These are phyloP conservation scores for Stenoptilia bipunctidactyla DNA, from an alignment of 2,888 invertebrate species.

Conservation along the genomic window DNA sequence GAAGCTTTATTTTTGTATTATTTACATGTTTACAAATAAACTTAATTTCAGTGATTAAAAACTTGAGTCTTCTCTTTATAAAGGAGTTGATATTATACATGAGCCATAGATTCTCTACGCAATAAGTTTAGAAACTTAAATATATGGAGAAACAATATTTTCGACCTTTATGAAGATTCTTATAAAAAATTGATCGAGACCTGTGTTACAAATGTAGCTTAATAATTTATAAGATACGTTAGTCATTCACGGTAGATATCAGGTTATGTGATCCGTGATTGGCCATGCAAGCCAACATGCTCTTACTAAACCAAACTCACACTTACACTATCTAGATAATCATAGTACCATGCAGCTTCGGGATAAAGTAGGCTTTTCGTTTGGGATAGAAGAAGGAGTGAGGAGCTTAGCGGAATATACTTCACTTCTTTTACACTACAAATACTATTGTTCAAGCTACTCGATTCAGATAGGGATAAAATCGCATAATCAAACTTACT, in stretches of 20 bases:
- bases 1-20: too few relatives aligned
- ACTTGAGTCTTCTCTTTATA: too few relatives aligned
- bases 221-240: too few relatives aligned
- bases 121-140: too few relatives aligned
- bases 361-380: constrained; percentile 42
- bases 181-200: too few relatives aligned
- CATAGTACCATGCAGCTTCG: constrained; percentile 63
- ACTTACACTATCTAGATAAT: constrained; percentile 64
- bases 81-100: too few relatives aligned
- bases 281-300: constrained; percentile 5
- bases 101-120: too few relatives aligned
- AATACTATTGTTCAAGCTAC: constrained; percentile 30
- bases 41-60: constrained; percentile 7
- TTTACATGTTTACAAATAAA: constrained; percentile 5
- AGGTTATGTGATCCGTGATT: constrained; percentile 3
- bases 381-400: constrained; percentile 48
- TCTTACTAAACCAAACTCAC: constrained; percentile 19
- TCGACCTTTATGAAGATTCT: too few relatives aligned
- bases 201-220: too few relatives aligned
- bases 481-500: constrained; percentile 35
- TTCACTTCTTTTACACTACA: constrained; percentile 48
- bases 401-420: constrained; percentile 42
- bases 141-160: too few relatives aligned
- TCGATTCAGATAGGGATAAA: constrained; percentile 43
- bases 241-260: too few relatives aligned